A percentile compares a stretch with the other conserved stretches of the same genome.
These are phyloP conservation scores for Drosophila teissieri DNA, from an alignment of 1,140 invertebrate genomes.

Conservation along the genomic window DNA sequence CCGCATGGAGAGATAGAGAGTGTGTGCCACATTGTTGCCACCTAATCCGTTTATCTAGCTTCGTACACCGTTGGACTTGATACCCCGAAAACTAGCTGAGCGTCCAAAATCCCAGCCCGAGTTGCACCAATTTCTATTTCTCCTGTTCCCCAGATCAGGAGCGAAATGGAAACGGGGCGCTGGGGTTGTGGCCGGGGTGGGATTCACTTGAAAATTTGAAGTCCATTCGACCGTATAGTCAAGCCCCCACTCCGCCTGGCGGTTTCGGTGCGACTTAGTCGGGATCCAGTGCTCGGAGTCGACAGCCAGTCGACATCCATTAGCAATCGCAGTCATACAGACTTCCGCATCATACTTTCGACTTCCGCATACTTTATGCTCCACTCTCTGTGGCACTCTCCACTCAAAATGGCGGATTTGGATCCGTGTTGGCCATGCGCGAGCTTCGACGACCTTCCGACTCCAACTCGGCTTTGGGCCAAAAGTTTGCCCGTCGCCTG, in stretches of 20 bases:
- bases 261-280: conserved; percentile 1
- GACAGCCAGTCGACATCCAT: conserved; percentile 77
- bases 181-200: conserved; percentile 1
- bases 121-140: conserved; percentile 34
- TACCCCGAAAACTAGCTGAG: conserved; percentile 67
- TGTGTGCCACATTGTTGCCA: conserved; percentile 72
- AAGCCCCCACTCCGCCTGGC: not conserved
- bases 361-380: conserved; percentile 76
- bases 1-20: conserved; percentile 8
- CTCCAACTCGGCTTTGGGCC: conserved; percentile 32
- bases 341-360: conserved; percentile 82
- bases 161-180: conserved; percentile 3
- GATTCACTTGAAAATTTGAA: conserved; percentile 61
- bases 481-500: conserved; percentile 49
- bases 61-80: conserved; percentile 84
- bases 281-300: conserved; percentile 11
- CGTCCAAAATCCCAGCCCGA: conserved; percentile 54
- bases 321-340: conserved; percentile 81
- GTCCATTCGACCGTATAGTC: conserved; percentile 69
- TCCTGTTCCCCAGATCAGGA: conserved; percentile 27
- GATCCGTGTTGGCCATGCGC: conserved; percentile 70
- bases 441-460: conserved; percentile 46
- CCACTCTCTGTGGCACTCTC: conserved; percentile 32
- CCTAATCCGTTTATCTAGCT: conserved; percentile 85
- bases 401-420: conserved; percentile 69